phyloP scores from a whole-genome alignment of 2,797 vertebrate genomes.

The Bufotes viridis region DNA sequence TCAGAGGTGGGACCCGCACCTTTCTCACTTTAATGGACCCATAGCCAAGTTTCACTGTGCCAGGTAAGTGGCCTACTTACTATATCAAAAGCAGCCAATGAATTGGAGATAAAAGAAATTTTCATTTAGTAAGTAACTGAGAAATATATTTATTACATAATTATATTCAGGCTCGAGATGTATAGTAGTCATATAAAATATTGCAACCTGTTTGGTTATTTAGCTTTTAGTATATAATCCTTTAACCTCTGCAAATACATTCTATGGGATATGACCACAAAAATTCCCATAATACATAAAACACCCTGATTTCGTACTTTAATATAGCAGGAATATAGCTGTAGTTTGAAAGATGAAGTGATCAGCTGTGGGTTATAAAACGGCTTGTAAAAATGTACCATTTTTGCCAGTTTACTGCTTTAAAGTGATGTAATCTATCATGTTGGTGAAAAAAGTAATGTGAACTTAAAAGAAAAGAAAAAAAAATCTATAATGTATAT shows the following conservation, averaged over 20 bases:
- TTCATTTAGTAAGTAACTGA: neutral
- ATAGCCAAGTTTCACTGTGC: no score
- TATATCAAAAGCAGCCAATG: no score
- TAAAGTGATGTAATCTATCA: constrained; percentile 50
- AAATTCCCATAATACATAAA: constrained; percentile 37
- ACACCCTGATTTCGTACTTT: constrained; percentile 46
- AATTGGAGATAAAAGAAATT: neutral
- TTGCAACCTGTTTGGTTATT: constrained; percentile 15
- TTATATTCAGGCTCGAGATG: neutral
- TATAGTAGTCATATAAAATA: neutral
- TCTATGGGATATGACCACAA: neutral
- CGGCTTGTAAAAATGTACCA: constrained; percentile 27
- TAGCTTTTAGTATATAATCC: constrained; percentile 23
- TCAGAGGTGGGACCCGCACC: no score
- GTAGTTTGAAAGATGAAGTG: constrained; percentile 32
- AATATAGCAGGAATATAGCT: constrained; percentile 13
- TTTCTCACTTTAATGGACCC: no score
- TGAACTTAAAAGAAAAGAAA: constrained; percentile 28
- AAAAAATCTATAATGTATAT: constrained; percentile 47
- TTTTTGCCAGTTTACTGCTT: constrained; percentile 39
- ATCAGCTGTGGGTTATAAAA: constrained; percentile 49
- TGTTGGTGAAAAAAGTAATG: constrained; percentile 42
- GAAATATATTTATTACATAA: constrained; percentile 5
- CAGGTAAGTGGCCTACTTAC: no score
- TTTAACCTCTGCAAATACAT: constrained; percentile 22